A percentile compares a stretch with the other conserved stretches of the same genome.
Evolutionary conservation across 1,140 invertebrate species (phyloP).

Genomic region (Mylabris phalerata): DNA sequence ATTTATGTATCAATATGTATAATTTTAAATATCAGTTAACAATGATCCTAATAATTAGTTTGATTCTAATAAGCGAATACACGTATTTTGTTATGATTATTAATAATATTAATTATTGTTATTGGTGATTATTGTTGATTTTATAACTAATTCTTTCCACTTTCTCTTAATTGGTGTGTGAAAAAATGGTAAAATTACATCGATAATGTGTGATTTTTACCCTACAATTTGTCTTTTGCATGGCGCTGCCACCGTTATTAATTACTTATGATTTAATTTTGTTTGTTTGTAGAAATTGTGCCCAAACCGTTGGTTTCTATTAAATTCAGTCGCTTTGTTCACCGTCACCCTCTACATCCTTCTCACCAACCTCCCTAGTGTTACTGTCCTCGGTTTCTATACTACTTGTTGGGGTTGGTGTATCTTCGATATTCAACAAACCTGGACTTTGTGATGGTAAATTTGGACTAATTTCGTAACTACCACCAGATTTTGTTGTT

Average conservation of each 20-base stretch:
- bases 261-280: slow-evolving; percentile 13
- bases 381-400: slow-evolving; percentile 54
- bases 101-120: neutral
- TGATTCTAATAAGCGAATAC: slow-evolving; percentile 42
- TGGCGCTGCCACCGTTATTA: slow-evolving; percentile 32
- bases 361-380: slow-evolving; percentile 48
- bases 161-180: slow-evolving; percentile 4
- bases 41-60: slow-evolving; percentile 41
- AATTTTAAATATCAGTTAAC: slow-evolving; percentile 40
- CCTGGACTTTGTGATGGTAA: slow-evolving; percentile 23
- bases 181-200: slow-evolving; percentile 10
- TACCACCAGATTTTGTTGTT: slow-evolving; percentile 15
- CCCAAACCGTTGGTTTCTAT: slow-evolving; percentile 24
- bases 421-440: slow-evolving; percentile 42
- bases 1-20: slow-evolving; percentile 11
- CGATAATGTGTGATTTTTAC: slow-evolving; percentile 14
- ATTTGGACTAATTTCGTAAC: slow-evolving; percentile 24
- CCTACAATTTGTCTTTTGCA: slow-evolving; percentile 29
- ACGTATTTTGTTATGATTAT: slow-evolving; percentile 10
- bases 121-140: neutral
- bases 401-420: slow-evolving; percentile 53
- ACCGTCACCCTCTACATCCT: slow-evolving; percentile 52
- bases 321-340: slow-evolving; percentile 50
- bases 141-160: neutral
- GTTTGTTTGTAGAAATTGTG: slow-evolving; percentile 6